Evolutionary conservation across 2,113 vertebrate species (phyloP).

Genomic region (Lathamus discolor): DNA sequence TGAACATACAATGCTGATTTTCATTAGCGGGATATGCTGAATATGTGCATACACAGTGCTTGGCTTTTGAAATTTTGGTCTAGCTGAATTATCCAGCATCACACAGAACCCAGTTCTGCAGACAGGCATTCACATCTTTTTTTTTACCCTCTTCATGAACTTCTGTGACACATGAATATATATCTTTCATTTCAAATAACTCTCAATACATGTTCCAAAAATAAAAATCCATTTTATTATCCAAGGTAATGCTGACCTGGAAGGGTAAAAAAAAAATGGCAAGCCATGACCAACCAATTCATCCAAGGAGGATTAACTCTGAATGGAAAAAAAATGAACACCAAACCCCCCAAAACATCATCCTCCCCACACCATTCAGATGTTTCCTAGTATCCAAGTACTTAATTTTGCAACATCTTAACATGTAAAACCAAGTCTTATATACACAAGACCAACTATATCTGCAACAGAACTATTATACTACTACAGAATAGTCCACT

Average conservation of each 20-base stretch:
- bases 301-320: not conserved
- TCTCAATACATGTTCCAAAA: not conserved
- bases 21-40: not conserved
- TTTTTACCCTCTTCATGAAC: not conserved
- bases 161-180: not conserved
- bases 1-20: not conserved
- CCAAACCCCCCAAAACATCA: not conserved
- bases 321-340: not conserved
- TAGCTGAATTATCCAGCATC: not conserved
- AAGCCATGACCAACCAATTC: not conserved
- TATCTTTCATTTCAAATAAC: not conserved
- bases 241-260: not conserved
- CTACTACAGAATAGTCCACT: not conserved
- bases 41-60: not conserved
- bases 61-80: not conserved
- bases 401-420: not conserved
- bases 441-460: not conserved
- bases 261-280: not conserved
- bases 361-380: not conserved
- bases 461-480: not conserved
- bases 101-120: not conserved
- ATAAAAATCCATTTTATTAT: not conserved
- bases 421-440: not conserved
- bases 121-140: not conserved
- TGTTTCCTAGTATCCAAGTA: not conserved